These are phyloP conservation scores for Poeciliopsis turneri DNA, from an alignment of 2,797 vertebrate genomes.

Conservation along the genomic window DNA sequence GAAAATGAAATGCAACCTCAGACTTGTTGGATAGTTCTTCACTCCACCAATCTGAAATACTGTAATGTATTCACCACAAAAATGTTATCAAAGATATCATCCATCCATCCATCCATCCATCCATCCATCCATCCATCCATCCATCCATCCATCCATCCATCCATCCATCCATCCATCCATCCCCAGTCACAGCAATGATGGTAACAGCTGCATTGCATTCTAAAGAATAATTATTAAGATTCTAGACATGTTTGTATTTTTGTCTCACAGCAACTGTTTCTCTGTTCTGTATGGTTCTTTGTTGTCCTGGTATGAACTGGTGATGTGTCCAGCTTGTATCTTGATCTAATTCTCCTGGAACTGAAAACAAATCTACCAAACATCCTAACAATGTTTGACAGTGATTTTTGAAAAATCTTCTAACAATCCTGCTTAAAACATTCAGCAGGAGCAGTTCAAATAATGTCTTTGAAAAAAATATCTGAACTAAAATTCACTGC, in stretches of 20 bases:
- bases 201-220: neutral
- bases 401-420: neutral
- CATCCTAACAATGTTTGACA: neutral
- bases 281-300: neutral
- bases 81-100: neutral
- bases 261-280: neutral
- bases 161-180: neutral
- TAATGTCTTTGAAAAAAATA: neutral
- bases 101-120: neutral
- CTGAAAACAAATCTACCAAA: neutral
- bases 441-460: neutral
- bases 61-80: neutral
- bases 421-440: neutral
- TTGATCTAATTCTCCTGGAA: neutral
- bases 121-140: neutral
- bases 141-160: neutral
- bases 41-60: neutral
- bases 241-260: neutral
- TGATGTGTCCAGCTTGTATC: neutral
- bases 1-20: neutral
- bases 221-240: neutral
- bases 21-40: neutral
- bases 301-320: neutral
- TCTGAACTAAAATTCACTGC: neutral
- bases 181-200: neutral